A percentile compares a stretch with the other conserved stretches of the same genome.
Evolutionary conservation across 2,113 vertebrate genomes (phyloP).

Genomic region (Notechis scutatus): DNA sequence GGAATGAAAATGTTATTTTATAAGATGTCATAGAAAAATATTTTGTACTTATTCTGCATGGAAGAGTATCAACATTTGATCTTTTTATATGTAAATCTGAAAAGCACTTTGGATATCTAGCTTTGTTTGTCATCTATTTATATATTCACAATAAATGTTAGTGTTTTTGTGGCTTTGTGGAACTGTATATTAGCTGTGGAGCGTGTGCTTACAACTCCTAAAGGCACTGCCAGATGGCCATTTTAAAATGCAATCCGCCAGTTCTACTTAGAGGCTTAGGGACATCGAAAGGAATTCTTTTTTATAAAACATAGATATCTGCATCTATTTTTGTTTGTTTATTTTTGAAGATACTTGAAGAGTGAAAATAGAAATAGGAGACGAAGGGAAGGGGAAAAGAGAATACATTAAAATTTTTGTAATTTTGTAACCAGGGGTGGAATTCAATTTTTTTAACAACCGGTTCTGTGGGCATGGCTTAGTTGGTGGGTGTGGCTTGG

Average conservation of each 20-base stretch:
- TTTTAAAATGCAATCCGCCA: neutral
- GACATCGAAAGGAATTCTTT: neutral
- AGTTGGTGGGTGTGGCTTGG: too few relatives aligned
- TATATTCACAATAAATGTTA: conserved; percentile 64
- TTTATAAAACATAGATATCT: neutral
- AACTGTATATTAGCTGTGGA: neutral
- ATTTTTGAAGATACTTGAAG: neutral
- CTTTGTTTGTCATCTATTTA: conserved; percentile 63
- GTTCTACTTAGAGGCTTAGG: neutral
- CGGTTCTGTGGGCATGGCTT: too few relatives aligned
- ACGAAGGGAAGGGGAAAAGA: neutral
- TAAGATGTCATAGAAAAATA: conserved; percentile 44
- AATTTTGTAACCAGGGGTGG: neutral
- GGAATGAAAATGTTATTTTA: conserved; percentile 41
- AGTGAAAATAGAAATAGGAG: neutral
- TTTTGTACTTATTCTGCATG: conserved; percentile 54
- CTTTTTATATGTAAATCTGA: conserved; percentile 59
- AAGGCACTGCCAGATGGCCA: neutral
- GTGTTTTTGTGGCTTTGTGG: conserved; percentile 48
- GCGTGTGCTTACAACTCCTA: neutral
- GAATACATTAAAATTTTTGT: neutral
- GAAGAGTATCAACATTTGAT: conserved; percentile 56
- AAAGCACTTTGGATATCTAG: conserved; percentile 71
- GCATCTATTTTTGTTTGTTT: neutral
- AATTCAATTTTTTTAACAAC: too few relatives aligned